Evolutionary conservation across 2,113 vertebrate species (phyloP).

Genomic region (Passer domesticus): DNA sequence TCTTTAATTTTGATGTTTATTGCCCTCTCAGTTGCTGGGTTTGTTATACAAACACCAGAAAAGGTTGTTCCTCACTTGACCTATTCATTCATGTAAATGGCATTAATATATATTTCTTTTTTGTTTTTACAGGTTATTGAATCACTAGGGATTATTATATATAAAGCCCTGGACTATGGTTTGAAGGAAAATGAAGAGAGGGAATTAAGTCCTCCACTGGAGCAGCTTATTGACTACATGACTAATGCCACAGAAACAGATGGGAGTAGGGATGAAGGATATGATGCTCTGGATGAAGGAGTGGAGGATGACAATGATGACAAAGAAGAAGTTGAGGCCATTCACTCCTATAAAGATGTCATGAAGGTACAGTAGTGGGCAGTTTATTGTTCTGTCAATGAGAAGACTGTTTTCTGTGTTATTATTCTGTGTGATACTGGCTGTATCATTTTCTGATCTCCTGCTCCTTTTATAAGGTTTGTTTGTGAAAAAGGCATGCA

Average conservation of each 20-base stretch:
- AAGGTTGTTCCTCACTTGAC: not conserved
- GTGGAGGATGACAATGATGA: slow-evolving; percentile 77
- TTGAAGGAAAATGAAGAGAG: slow-evolving; percentile 96
- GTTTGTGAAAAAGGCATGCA: not conserved
- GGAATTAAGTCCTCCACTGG: slow-evolving; percentile 92
- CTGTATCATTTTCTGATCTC: not conserved
- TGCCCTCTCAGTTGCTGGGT: not conserved
- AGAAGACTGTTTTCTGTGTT: not conserved
- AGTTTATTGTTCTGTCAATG: not conserved
- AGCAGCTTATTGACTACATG: slow-evolving; percentile 95
- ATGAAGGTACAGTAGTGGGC: slow-evolving; percentile 81
- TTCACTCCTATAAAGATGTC: slow-evolving; percentile 86
- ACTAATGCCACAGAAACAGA: slow-evolving; percentile 85
- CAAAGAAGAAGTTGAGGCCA: slow-evolving; percentile 60
- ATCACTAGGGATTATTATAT: slow-evolving; percentile 96
- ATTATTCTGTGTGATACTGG: not conserved
- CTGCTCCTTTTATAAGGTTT: not conserved
- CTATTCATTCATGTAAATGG: not conserved
- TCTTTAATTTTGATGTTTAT: not conserved
- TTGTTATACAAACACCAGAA: not conserved
- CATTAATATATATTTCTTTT: not conserved
- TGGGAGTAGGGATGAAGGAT: slow-evolving; percentile 90
- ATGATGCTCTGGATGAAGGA: slow-evolving; percentile 91
- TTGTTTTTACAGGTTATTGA: slow-evolving; percentile 84
- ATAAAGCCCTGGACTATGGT: slow-evolving; percentile 96